These are phyloP conservation scores for Typhlomys cinereus DNA, from an alignment of 2,113 vertebrate genomes.

Conservation along the genomic window DNA sequence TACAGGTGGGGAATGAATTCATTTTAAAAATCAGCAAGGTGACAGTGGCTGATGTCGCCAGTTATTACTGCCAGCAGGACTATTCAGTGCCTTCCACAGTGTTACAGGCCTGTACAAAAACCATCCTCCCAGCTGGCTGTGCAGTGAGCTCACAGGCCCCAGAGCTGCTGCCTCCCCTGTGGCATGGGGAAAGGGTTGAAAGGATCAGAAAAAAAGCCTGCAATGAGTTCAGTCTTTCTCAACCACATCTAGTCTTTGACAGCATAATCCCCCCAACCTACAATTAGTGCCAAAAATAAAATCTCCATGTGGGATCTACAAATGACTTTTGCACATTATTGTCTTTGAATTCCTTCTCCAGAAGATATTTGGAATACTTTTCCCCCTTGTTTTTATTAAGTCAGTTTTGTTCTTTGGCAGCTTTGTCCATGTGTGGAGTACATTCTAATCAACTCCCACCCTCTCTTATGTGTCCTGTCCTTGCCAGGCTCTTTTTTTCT, in stretches of 20 bases:
- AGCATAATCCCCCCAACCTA: neutral
- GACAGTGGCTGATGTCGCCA: neutral
- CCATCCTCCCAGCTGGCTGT: neutral
- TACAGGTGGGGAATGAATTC: conserved; percentile 12
- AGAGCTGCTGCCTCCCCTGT: neutral
- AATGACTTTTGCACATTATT: neutral
- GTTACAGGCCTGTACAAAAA: neutral
- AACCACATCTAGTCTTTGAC: neutral
- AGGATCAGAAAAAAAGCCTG: neutral
- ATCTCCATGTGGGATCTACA: neutral
- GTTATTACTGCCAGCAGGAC: neutral
- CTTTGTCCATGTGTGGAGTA: neutral
- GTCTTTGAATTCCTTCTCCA: neutral
- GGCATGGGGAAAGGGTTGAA: neutral
- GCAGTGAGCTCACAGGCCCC: neutral
- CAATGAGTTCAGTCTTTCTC: neutral
- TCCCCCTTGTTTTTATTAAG: neutral
- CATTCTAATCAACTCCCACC: too few relatives aligned
- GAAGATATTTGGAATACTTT: neutral
- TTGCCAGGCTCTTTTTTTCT: too few relatives aligned
- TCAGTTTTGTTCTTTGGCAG: too few relatives aligned
- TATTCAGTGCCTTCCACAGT: neutral
- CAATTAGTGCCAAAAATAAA: neutral
- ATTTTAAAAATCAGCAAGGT: conserved; percentile 11
- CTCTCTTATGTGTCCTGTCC: too few relatives aligned